Conservation (phyloP, 2,888 invertebrate species). For the Tenthredo notha region DNA sequence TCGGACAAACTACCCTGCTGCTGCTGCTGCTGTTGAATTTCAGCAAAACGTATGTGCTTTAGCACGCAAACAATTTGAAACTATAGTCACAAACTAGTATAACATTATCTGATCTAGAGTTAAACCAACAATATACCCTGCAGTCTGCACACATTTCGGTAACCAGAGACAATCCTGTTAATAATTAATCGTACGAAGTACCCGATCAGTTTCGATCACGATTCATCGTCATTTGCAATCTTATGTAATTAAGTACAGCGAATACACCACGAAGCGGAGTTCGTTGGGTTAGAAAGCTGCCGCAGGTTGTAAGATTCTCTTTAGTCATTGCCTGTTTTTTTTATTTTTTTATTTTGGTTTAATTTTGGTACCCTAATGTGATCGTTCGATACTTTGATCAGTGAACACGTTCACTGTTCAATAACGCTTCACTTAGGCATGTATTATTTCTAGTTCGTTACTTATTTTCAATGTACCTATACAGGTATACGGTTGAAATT, state of each 20-base stretch:
- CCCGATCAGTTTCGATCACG: not conserved
- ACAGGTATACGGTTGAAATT: not conserved
- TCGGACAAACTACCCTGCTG: constrained; percentile 10
- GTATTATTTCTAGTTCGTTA: not conserved
- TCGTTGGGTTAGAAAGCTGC: constrained; percentile 8
- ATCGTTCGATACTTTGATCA: constrained; percentile 3
- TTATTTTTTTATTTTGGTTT: not conserved
- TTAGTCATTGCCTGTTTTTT: not conserved
- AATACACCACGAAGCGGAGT: not conserved
- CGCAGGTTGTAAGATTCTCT: not conserved
- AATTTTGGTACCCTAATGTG: not conserved
- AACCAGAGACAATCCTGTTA: constrained; percentile 25
- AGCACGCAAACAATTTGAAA: constrained; percentile 33
- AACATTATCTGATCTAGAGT: not conserved
- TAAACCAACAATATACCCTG: not conserved
- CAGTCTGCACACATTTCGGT: not conserved
- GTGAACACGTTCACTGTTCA: not conserved
- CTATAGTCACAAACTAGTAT: not conserved
- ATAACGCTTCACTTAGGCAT: not conserved
- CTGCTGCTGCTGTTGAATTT: not conserved
- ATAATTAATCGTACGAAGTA: not conserved
- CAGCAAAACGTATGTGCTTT: not conserved
- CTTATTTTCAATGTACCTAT: not conserved
- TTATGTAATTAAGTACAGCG: not conserved
- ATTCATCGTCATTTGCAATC: not conserved